A percentile compares a stretch with the other conserved stretches of the same genome.
phyloP scores from a whole-genome alignment of 2,797 vertebrate species.

The Anguilla anguilla region DNA sequence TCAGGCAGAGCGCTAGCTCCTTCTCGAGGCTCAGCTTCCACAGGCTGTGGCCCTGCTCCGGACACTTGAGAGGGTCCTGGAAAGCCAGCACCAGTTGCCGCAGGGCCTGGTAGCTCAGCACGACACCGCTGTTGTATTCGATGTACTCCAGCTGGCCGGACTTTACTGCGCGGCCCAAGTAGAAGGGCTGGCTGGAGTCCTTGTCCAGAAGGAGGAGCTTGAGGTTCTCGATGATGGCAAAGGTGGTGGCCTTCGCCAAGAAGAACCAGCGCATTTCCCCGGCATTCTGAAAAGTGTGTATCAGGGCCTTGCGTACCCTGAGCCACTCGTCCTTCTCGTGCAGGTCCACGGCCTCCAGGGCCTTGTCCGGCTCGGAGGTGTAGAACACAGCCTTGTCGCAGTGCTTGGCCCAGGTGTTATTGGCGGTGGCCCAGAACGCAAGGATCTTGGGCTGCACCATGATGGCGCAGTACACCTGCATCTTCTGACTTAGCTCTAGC shows the following conservation, averaged over 20 bases:
- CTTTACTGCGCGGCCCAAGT: conserved; percentile 73
- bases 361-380: conserved; percentile 74
- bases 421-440: conserved; percentile 74
- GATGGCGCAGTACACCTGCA: conserved; percentile 74
- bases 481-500: conserved; percentile 67
- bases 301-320: conserved; percentile 76
- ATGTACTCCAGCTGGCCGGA: conserved; percentile 78
- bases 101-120: conserved; percentile 76
- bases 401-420: conserved; percentile 79
- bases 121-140: conserved; percentile 68
- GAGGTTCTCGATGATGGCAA: conserved; percentile 81
- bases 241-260: conserved; percentile 69
- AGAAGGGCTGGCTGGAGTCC: conserved; percentile 75
- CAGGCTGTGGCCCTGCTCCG: conserved; percentile 72
- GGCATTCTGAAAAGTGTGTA: conserved; percentile 65
- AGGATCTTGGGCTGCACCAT: conserved; percentile 78
- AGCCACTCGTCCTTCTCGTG: conserved; percentile 71
- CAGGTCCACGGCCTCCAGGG: conserved; percentile 70
- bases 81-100: conserved; percentile 64
- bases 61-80: conserved; percentile 69
- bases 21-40: conserved; percentile 78
- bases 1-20: conserved; percentile 78
- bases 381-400: conserved; percentile 79
- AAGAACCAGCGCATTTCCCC: conserved; percentile 77
- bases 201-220: conserved; percentile 80